phyloP scores from a whole-genome alignment of 2,113 vertebrate species.

The Pterocles burchelli region DNA sequence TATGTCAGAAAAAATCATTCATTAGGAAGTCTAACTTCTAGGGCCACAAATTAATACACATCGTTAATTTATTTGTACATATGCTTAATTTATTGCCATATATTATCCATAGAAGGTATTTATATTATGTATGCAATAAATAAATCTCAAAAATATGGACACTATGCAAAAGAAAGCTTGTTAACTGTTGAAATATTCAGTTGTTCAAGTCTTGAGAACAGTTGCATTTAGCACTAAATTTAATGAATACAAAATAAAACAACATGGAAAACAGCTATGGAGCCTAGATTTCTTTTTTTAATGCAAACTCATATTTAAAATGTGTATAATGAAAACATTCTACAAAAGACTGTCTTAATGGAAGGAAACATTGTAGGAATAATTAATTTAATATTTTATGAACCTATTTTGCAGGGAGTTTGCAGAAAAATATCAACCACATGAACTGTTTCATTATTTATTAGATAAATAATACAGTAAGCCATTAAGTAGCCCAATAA shows the following conservation, averaged over 20 bases:
- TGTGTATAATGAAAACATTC: slow-evolving; percentile 47
- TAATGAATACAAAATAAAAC: slow-evolving; percentile 27
- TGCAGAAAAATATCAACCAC: slow-evolving; percentile 67
- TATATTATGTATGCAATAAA: slow-evolving; percentile 33
- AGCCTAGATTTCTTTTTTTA: background rate
- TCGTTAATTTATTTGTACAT: slow-evolving; percentile 70
- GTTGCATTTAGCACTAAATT: background rate
- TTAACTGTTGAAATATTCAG: slow-evolving; percentile 53
- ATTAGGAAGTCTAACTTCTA: slow-evolving; percentile 74
- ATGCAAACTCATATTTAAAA: slow-evolving; percentile 15
- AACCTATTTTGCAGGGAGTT: slow-evolving; percentile 64
- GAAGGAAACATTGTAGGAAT: slow-evolving; percentile 61
- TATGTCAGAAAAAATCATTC: slow-evolving; percentile 75
- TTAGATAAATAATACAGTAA: slow-evolving; percentile 78
- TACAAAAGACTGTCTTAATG: slow-evolving; percentile 55
- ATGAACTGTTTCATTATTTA: slow-evolving; percentile 74
- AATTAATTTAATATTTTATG: slow-evolving; percentile 83
- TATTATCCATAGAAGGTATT: slow-evolving; percentile 56
- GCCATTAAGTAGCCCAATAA: slow-evolving; percentile 71
- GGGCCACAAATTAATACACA: slow-evolving; percentile 76
- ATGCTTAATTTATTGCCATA: slow-evolving; percentile 64
- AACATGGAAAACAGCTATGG: background rate
- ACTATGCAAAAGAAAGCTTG: slow-evolving; percentile 46
- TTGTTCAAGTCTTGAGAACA: slow-evolving; percentile 40
- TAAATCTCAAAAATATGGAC: slow-evolving; percentile 40